Percentiles rank a stretch among this genome's conserved stretches.
phyloP scores from a whole-genome alignment of 2,797 vertebrate species.

The Protosalanx chinensis region DNA sequence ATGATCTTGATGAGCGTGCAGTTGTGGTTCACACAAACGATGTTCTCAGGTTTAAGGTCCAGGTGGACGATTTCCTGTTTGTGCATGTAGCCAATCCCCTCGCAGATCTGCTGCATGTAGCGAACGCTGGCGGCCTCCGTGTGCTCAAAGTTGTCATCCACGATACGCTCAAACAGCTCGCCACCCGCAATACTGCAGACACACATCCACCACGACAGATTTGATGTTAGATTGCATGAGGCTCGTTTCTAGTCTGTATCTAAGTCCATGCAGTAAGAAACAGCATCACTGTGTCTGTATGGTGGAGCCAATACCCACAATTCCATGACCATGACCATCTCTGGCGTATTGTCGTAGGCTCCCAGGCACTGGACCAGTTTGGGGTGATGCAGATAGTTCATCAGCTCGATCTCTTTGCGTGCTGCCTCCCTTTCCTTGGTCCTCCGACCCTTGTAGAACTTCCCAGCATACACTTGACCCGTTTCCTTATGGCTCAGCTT shows the following conservation, averaged over 20 bases:
- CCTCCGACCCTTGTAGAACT: constrained; percentile 79
- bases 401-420: constrained; percentile 79
- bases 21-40: constrained; percentile 76
- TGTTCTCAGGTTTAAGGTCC: constrained; percentile 89
- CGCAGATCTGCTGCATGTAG: constrained; percentile 83
- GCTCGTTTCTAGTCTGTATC: not conserved
- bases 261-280: too few species aligned
- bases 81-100: constrained; percentile 82
- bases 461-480: constrained; percentile 77
- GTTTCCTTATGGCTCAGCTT: constrained; percentile 78
- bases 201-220: constrained; percentile 4
- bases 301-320: constrained; percentile 67
- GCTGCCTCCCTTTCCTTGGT: constrained; percentile 76
- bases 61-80: constrained; percentile 78
- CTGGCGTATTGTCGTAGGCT: constrained; percentile 74
- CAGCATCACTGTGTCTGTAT: not conserved
- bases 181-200: constrained; percentile 78
- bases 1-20: constrained; percentile 83
- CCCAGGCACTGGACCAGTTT: constrained; percentile 82
- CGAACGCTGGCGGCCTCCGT: constrained; percentile 78
- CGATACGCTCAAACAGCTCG: constrained; percentile 86
- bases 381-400: constrained; percentile 86
- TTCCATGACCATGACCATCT: constrained; percentile 89
- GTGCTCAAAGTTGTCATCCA: constrained; percentile 83
- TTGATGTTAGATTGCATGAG: not conserved